Conservation (phyloP, 2,113 vertebrate genomes). For the Actinemys pallida region DNA sequence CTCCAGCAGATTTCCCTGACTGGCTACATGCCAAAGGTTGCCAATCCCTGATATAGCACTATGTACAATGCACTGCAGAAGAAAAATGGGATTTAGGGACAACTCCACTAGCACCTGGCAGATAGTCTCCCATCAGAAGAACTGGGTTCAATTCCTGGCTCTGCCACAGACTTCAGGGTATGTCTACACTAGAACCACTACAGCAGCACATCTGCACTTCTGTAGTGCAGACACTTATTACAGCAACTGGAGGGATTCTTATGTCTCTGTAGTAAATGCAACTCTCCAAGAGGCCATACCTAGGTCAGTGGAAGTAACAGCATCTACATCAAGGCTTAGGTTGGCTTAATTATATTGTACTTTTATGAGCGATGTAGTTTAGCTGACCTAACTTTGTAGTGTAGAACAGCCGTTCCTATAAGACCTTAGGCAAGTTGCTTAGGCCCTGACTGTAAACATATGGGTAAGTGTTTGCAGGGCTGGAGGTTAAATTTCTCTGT, state of each 20-base stretch:
- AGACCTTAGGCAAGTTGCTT: background rate
- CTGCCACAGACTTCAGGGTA: accelerated
- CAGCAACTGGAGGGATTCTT: background rate
- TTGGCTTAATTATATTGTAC: background rate
- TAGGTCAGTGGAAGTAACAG: background rate
- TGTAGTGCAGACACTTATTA: background rate
- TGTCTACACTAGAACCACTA: background rate
- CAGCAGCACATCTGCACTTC: background rate
- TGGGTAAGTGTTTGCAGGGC: background rate
- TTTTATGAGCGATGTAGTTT: background rate
- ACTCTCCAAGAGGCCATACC: too few relatives aligned
- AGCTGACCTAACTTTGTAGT: background rate
- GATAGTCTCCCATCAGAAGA: background rate
- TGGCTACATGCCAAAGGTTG: too few relatives aligned
- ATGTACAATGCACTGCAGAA: background rate
- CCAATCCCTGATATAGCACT: background rate
- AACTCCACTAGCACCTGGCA: background rate
- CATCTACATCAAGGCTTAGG: background rate
- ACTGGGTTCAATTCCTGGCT: background rate
- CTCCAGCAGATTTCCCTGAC: too few relatives aligned
- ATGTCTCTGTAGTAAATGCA: too few relatives aligned
- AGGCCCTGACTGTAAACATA: background rate
- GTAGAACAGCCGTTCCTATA: background rate
- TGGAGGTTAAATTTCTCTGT: background rate
- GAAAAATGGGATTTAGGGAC: too few relatives aligned